Evolutionary conservation across 2,797 vertebrate species (phyloP), one percentile per base, ranked within the genome.

Genomic region (Rhadinocentrus ornatus): DNA sequence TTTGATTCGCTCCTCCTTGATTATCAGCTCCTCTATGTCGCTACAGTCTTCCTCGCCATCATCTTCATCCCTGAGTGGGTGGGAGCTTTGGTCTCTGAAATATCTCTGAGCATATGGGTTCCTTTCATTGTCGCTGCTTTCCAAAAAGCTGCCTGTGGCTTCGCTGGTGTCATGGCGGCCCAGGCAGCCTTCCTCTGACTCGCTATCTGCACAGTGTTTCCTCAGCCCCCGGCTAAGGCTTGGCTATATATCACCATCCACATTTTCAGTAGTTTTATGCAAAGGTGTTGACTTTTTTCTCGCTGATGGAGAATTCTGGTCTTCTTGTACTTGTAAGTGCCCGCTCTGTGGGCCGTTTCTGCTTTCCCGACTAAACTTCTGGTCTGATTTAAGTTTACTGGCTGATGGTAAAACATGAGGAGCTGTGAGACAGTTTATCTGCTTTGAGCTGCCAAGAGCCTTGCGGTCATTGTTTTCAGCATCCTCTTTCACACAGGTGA

Each of bases 261-360:
- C 91, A 91, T 94, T 94, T 92, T 95, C 94, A 81, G 94, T 92
- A 88, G 94, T 95, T 92, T 95, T 96, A 86, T 93, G 95, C 91
- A 93, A 96, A 75, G 94, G 94, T 87, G 96, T 85, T 73, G 89
- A 91, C 88, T 89, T 91, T 85, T 89, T 90, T 74, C 89, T 87
- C 82, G 87, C 83, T 54, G 90, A 90, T 61, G 82, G 86, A 69
- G 83, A 88, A 75, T 92, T 92, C 67, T 77, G 82, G 65, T 72
- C 84, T 77, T 88, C 86, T 91, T 91, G 93, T 76, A 91, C 94
- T 81, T 87, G 92, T 90, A 94, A 92, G 89, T 82, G 92, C 69
- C 89, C 91, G 83, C 46, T 86, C 76, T 90, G 85, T 12, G 46
- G 66, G 60, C 82, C 77, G 81, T 93, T 95, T 83, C 84, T 89